Evolutionary conservation across 2,113 vertebrate genomes (phyloP).

Genomic region (Tautogolabrus adspersus): DNA sequence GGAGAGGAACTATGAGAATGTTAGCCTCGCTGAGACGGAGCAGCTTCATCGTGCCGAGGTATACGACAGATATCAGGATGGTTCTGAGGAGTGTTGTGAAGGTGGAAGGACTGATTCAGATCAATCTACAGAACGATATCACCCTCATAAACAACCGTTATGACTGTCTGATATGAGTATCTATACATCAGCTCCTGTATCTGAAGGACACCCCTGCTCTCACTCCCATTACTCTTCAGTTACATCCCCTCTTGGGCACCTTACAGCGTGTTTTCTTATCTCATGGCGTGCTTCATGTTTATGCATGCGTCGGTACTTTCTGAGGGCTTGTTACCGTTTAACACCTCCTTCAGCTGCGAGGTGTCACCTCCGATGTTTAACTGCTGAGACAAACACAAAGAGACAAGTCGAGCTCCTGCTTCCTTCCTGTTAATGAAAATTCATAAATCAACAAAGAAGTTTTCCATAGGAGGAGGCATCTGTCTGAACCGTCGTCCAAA

Average conservation of each 20-base stretch:
- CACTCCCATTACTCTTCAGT: conserved; percentile 36
- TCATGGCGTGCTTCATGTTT: conserved; percentile 9
- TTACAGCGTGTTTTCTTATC: conserved; percentile 48
- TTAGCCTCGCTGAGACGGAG: conserved; percentile 34
- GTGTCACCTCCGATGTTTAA: conserved; percentile 13
- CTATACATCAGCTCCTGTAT: conserved; percentile 37
- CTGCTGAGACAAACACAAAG: conserved; percentile 32
- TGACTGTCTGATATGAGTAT: conserved; percentile 36
- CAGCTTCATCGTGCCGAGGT: background rate
- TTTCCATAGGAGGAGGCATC: conserved; percentile 11
- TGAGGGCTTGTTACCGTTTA: conserved; percentile 12
- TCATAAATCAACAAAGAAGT: background rate
- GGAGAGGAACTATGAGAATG: conserved; percentile 45
- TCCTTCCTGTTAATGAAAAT: conserved; percentile 8
- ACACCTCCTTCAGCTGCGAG: conserved; percentile 13
- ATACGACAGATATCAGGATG: conserved; percentile 11
- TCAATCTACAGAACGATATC: conserved; percentile 36
- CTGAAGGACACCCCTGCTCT: conserved; percentile 44
- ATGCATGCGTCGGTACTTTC: conserved; percentile 28
- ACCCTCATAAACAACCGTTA: conserved; percentile 41
- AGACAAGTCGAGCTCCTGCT: background rate
- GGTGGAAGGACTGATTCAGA: conserved; percentile 41
- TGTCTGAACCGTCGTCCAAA: conserved; percentile 11
- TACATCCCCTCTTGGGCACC: conserved; percentile 25
- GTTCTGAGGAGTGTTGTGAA: background rate